Base-by-base conservation (phyloP, 2,113 vertebrate genomes). In the Narcine bancroftii region DNA sequence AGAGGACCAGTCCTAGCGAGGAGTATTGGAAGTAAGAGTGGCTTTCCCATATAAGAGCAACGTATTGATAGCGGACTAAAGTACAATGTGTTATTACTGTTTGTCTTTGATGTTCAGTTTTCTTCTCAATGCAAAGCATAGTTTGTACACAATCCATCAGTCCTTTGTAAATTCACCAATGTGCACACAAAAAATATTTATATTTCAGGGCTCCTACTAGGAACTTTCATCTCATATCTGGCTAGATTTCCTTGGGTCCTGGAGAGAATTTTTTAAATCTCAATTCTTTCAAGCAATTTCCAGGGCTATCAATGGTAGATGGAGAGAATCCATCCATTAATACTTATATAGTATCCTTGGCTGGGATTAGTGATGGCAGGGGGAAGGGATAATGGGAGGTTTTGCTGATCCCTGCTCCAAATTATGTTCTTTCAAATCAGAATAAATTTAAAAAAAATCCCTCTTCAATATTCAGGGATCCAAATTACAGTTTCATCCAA, bases 1-100 rank as follows among this genome's bases (percentile, higher is more conserved):
- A 98, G 94, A 97, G 99, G 94, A 99, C 98, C 94, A 99, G 99
- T 94, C 99, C 99, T 94, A 99, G 99, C 0, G 98, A 99, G 94
- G 99, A 99, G 94, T 99, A 98, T 96, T 99, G 99, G 99, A 99
- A 97, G 99, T 99, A 95, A 95, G 77, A 47, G 19, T 17, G 42
- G 81, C 56, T 60, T 89, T 66, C 65, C 63, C 63, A 66, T 39
- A 66, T 89, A 65, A 89, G n/a, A 89, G 53, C 39, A 33, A 63
- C 66, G 39, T 66, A 65, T 42, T 85, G 50, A 3, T 33, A 17
- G n/a, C 50, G 77, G 50, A 60, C 81, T 36, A 29, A 60, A 85
- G 29, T 19, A 85, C 29, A 50, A 60, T 85, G 72, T 3, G 36
- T 36, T 36, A 75, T 39, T 39, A 36, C 29, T 36, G 50, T 85